Evolutionary conservation across 92 coral and sea anemone species (phyloP).

Genomic region (Heteractis magnifica): DNA sequence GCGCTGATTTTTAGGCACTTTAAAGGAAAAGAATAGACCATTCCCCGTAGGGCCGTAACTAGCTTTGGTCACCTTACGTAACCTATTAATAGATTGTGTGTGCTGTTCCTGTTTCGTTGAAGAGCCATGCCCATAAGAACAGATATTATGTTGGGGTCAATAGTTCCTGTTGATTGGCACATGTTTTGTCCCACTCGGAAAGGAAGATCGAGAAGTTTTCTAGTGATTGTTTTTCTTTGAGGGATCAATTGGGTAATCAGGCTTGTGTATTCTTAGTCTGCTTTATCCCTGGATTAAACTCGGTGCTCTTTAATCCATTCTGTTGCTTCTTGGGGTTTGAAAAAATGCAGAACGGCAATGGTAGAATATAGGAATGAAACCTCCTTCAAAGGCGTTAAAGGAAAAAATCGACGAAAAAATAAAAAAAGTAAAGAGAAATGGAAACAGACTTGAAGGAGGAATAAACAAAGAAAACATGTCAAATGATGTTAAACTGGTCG

Average conservation of each 20-base stretch:
- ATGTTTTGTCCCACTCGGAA: background rate
- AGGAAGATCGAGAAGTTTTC: background rate
- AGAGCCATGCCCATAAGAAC: background rate
- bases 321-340: too few relatives aligned
- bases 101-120: background rate
- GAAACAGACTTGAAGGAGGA: too few relatives aligned
- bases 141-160: background rate
- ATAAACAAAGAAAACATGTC: too few relatives aligned
- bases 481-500: too few relatives aligned
- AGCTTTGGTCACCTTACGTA: background rate
- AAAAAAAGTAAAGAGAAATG: too few relatives aligned
- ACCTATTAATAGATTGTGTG: background rate
- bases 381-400: too few relatives aligned
- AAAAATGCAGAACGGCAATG: too few relatives aligned
- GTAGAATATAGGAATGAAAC: too few relatives aligned
- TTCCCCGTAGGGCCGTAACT: background rate
- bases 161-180: background rate
- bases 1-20: background rate
- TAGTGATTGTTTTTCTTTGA: too few relatives aligned
- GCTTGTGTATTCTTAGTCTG: background rate
- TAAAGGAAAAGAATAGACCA: background rate
- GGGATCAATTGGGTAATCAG: background rate
- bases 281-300: background rate
- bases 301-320: too few relatives aligned
- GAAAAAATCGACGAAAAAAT: too few relatives aligned